Conservation (phyloP, 2,888 invertebrate genomes). For the Lagria hirta region DNA sequence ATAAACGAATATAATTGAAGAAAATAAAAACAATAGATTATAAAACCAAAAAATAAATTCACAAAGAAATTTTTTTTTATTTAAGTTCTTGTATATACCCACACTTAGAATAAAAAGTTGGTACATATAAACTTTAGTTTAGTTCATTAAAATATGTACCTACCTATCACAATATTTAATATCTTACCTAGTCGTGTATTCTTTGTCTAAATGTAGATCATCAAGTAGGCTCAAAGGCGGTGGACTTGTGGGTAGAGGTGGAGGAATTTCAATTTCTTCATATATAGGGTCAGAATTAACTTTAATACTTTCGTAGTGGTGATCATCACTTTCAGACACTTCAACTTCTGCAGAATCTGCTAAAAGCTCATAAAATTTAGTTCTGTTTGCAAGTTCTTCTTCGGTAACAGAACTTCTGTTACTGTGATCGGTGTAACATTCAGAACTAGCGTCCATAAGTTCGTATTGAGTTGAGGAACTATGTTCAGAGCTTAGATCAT, state of each 20-base stretch:
- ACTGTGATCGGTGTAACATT: constrained; percentile 68
- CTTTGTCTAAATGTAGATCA: constrained; percentile 70
- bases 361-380: constrained; percentile 73
- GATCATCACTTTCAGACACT: constrained; percentile 67
- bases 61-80: too few species aligned
- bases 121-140: too few species aligned
- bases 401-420: constrained; percentile 57
- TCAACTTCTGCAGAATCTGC: constrained; percentile 71
- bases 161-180: neutral
- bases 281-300: constrained; percentile 75
- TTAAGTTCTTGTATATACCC: too few species aligned
- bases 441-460: constrained; percentile 72
- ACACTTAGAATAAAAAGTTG: too few species aligned
- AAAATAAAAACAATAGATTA: too few species aligned
- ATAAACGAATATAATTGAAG: too few species aligned
- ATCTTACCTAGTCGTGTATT: constrained; percentile 61
- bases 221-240: constrained; percentile 69
- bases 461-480: constrained; percentile 72
- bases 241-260: constrained; percentile 75
- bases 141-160: too few species aligned
- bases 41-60: too few species aligned
- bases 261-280: constrained; percentile 77
- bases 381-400: constrained; percentile 64
- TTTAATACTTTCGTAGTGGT: constrained; percentile 74
- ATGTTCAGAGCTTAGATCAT: constrained; percentile 55